A percentile compares a stretch with the other conserved stretches of the same genome.
phyloP scores from a whole-genome alignment of 2,888 invertebrate species.

The Pristionchus maxplancki region DNA sequence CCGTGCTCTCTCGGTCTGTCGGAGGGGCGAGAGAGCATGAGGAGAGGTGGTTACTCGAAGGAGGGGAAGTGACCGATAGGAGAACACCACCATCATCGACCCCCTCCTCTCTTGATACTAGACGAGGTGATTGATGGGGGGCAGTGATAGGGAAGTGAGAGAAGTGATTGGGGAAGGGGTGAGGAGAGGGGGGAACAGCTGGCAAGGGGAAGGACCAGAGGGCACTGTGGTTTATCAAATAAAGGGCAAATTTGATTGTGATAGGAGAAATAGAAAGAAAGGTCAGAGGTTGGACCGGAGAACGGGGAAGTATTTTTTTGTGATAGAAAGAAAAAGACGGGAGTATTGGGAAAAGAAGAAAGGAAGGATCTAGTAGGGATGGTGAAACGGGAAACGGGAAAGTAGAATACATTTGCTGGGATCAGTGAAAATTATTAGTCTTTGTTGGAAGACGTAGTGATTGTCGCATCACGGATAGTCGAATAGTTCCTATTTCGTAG shows the following conservation, averaged over 20 bases:
- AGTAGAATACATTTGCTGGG: no score
- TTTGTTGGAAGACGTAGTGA: not conserved
- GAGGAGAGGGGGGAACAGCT: not conserved
- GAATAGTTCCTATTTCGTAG: not conserved
- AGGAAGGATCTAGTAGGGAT: no score
- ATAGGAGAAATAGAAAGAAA: not conserved
- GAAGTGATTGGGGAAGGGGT: not conserved
- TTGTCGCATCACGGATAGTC: not conserved
- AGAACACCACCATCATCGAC: not conserved
- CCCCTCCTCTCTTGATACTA: not conserved
- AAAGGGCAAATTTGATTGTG: not conserved
- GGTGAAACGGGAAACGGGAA: no score
- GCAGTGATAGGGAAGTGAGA: not conserved
- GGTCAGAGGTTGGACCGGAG: no score
- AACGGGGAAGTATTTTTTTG: no score
- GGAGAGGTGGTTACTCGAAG: not conserved
- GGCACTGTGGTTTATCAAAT: not conserved
- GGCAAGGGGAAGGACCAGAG: not conserved
- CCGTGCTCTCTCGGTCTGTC: not conserved
- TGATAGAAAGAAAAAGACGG: no score
- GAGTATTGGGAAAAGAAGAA: no score
- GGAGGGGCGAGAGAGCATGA: not conserved
- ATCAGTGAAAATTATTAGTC: not conserved
- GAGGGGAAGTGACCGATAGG: conserved; percentile 18
- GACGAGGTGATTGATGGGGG: conserved; percentile 16